Base-by-base conservation (phyloP, 1,140 invertebrate genomes). In the Mercenaria mercenaria region DNA sequence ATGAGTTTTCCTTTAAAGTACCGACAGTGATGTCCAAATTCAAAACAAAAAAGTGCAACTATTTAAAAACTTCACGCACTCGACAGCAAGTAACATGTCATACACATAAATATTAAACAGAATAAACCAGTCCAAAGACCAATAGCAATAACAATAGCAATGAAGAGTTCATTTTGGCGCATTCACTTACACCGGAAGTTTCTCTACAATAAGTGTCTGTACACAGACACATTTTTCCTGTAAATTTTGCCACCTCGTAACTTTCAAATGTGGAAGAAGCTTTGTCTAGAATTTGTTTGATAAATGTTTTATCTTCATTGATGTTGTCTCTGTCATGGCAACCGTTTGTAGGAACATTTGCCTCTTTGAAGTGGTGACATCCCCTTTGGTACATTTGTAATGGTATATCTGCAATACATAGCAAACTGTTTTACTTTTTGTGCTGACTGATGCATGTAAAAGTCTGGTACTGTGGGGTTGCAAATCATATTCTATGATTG, bases 151-250 rank as follows among this genome's bases (percentile, higher is more conserved):
- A 10, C 26, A 59, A 59, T n/a, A 59, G 20, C 56, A 59, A n/a
- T 59, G 23, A 20, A n/a, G 23, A 13, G 23, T 26, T 59, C 3
- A 59, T 13, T 20, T 4, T 4, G 8, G 56, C 26, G 6, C 56
- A 4, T 59, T 59, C 6, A 20, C 23, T 20, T 8, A n/a, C 26
- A 64, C 56, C 80, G 56, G 80, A 61, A 1, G 82, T 85, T 18
- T 43, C 39, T 8, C 15, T 50, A n/a, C 82, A 85, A 74, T 85
- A 85, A 6, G 82, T 85, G 61, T 74, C 67, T 13, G 37, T 74
- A 69, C 82, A 85, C 20, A 85, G 20, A 37, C 82, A 85, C 47
- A 85, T 56, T 34, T 69, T 29, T 23, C 82, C 82, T 52, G 69
- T 8, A 74, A 85, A 85, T 1, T 64, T 47, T 23, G 64, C 82